Evolutionary conservation across 2,797 vertebrate species (phyloP), one percentile per base, ranked within the genome.

Genomic region (Spheniscus humboldti): DNA sequence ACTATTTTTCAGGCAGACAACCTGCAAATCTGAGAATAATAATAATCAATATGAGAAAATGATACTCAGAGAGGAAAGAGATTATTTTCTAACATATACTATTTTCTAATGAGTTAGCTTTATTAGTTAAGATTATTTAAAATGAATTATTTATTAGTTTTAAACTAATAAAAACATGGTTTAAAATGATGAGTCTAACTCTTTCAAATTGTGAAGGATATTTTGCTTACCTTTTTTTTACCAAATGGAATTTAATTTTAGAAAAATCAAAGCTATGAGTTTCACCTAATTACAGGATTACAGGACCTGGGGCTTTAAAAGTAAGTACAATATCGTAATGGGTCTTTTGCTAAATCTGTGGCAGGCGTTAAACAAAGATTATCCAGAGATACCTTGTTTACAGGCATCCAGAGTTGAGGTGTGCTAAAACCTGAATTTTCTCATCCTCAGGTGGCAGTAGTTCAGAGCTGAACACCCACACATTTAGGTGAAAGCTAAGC

Each of bases 31-130:
- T 75, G 43, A 88, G 88, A 90, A 93, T 84, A 95, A 77, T 27
- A 92, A 60, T 90, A 88, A 96, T 93, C 57, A 73, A 75, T 93
- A 91, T 33, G 77, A 91, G 55, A 89, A 94, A 94, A 96, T 84
- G 53, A 68, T 73, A 76, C 68, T 82, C 19, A 19, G 82, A 60
- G 37, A 82, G 19, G 53, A 87, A 80, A 89, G 8, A 33, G 41
- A 52, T 94, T 88, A 76, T 86, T 92, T 92, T 94, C 50, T 69
- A 91, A 57, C 18, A 14, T 47, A 48, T 9, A 53, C 11, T 71
- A 53, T 53, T 86, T 89, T 79, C 59, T 73, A 90, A 57, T 79
- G 25, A 88, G 92, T 88, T 64, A 75, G n/a, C 77, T 90, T 92
- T 80, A 86, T 83, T 94, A 83, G 72, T 47, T 63, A 63, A 53